Evolutionary conservation across 1,140 invertebrate genomes (phyloP), one percentile per base, ranked within the genome.

Genomic region (Lamellibrachia luymesi): DNA sequence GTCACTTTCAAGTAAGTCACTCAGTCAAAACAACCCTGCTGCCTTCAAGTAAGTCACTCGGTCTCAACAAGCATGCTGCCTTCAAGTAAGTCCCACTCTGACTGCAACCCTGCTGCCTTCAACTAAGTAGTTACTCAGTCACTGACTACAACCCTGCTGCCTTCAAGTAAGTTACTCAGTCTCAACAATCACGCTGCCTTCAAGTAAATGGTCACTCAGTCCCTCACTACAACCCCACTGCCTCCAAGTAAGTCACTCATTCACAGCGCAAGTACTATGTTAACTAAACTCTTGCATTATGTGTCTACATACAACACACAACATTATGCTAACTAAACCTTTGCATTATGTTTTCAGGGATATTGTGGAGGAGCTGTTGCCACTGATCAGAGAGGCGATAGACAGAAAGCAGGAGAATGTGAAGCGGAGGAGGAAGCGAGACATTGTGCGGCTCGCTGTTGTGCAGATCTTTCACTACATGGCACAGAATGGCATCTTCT

Each of bases 351-450:
- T 56, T 94, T 95, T 50, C 95, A 99, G 98, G 95, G 98, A 99
- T 97, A 97, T 99, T 89, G 98, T 99, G 97, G 99, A 99, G 95
- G 99, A 99, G 96, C 95, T 99, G 49, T 97, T 98, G 13, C 97
- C 98, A 2, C 98, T 98, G 94, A 98, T 99, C 92, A 97, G 99
- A 51, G 99, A 99, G 96, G 98, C 99, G 1, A 98, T 99, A n/a
- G 99, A 99, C 96, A 97, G 98, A 50, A 99, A 99, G 96, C 98
- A 99, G 96, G 99, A 99, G 96, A 99, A 99, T 95, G 98, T 99
- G 97, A 97, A 99, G 90, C 96, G 99, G 49, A 97, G 98, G 93
- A 95, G 96, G 51, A 97, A 99, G 92, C 97, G 98, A 93, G 99
- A 99, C 96, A 98, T 98, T 25, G 96, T 99, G n/a, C 97, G 99